phyloP scores from a whole-genome alignment of 2,797 vertebrate species.

The Aplochiton taeniatus region DNA sequence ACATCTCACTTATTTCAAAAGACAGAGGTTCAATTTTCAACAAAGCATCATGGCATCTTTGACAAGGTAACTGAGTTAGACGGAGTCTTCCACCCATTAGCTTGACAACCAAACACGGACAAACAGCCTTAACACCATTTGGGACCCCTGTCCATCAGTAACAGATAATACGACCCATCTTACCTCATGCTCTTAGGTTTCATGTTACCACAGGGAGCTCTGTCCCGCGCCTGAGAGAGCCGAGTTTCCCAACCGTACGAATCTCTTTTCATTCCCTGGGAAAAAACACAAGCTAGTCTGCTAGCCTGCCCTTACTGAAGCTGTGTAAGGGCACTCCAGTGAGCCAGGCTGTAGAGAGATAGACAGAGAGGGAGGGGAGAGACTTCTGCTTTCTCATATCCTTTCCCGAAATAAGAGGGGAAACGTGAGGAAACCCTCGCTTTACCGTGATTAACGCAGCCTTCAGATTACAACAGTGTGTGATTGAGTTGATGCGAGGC shows the following conservation, averaged over 20 bases:
- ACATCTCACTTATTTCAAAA: no score
- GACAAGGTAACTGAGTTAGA: no score
- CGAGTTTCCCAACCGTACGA: conserved; percentile 43
- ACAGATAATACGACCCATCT: conserved; percentile 18
- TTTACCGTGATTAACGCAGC: conserved; percentile 32
- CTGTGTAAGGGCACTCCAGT: conserved; percentile 14
- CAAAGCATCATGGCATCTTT: no score
- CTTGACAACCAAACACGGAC: no score
- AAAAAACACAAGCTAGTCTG: conserved; percentile 53
- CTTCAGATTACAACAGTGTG: conserved; percentile 36
- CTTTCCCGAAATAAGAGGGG: conserved; percentile 33
- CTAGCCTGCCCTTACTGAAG: conserved; percentile 5
- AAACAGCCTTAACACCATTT: background rate
- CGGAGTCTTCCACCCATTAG: no score
- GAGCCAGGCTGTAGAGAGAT: conserved; percentile 17
- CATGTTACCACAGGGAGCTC: conserved; percentile 37
- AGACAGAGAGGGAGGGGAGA: no score
- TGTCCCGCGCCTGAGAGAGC: conserved; percentile 45
- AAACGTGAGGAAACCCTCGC: conserved; percentile 38
- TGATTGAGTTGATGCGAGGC: background rate
- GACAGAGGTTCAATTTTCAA: no score
- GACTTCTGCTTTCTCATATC: conserved; percentile 53
- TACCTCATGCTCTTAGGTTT: conserved; percentile 57
- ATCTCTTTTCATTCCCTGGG: conserved; percentile 63
- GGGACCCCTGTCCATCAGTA: background rate